Base-by-base conservation (phyloP, 1,140 invertebrate species). In the Hypothenemus hampei region DNA sequence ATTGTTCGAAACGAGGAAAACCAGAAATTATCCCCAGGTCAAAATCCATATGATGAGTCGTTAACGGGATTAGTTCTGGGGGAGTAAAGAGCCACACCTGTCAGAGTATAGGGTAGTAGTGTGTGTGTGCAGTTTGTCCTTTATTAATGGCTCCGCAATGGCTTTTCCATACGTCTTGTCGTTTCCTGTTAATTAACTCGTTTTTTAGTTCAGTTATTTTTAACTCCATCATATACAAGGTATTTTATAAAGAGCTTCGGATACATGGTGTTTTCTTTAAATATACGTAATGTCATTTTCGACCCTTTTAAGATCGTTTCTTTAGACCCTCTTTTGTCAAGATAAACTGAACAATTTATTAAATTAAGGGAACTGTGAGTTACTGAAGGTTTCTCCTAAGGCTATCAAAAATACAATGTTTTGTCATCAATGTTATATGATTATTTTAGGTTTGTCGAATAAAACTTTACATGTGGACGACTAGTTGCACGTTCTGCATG, bases 131-230 rank as follows among this genome's bases (percentile, higher is more conserved):
- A 39, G 13, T n/a, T 39, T 20, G 20, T 29, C 24, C 16, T 18
- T 45, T 45, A 45, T 45, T 45, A 45, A 45, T 45, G 24, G 43
- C 23, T 11, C n/a, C 18, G 13, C 43, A 10, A 45, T 45, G 43
- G 43, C 39, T 22, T 11, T 41, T 37, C 16, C 35, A 37, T 37
- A 37, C 11, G 11, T 41, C 20, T 41, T 22, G 5, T 22, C 20
- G 20, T 41, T 41, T 41, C 39, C 39, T 41, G 39, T 41, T 41
- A 41, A 41, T 41, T 41, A 41, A 21, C 39, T 2, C 8, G 26
- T 31, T 31, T 31, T 31, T 31, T 31, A 31, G 13, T 31, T n/a
- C n/a, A n/a, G n/a, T n/a, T n/a, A n/a, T n/a, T n/a, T n/a, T n/a
- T n/a, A 31, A 31, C 26, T 31, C 13, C 13, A 3, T 31, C 26